These are phyloP conservation scores for Caenorhabditis remanei DNA, from an alignment of 1,140 invertebrate genomes.

Conservation along the genomic window DNA sequence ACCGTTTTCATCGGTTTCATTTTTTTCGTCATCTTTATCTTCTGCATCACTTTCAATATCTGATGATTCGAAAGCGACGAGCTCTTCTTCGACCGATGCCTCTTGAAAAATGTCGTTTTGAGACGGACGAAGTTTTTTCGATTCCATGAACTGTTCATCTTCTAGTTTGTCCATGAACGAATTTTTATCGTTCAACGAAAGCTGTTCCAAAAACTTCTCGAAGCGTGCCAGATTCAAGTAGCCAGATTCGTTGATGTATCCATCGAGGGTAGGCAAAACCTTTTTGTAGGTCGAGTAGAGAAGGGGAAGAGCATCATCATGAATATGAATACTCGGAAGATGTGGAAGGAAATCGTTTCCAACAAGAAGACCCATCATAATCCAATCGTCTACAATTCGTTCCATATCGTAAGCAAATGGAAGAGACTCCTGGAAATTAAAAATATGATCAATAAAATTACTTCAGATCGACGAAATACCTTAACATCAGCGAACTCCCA, in stretches of 20 bases:
- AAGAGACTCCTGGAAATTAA: slow-evolving; percentile 79
- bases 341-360: slow-evolving; percentile 99
- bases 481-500: slow-evolving; percentile 89
- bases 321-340: slow-evolving; percentile 93
- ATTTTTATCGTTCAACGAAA: slow-evolving; percentile 86
- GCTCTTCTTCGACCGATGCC: slow-evolving; percentile 35
- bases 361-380: slow-evolving; percentile 99
- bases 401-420: slow-evolving; percentile 87
- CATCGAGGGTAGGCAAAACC: slow-evolving; percentile 87
- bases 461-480: slow-evolving; percentile 69
- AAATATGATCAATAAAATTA: not conserved
- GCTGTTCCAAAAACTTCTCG: slow-evolving; percentile 87
- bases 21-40: slow-evolving; percentile 73
- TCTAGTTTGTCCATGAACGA: slow-evolving; percentile 88
- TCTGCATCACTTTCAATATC: slow-evolving; percentile 72
- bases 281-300: slow-evolving; percentile 90
- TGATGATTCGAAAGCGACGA: slow-evolving; percentile 61
- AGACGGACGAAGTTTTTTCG: slow-evolving; percentile 81
- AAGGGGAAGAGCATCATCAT: slow-evolving; percentile 87
- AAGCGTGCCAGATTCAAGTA: slow-evolving; percentile 87
- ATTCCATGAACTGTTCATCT: slow-evolving; percentile 88
- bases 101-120: slow-evolving; percentile 61
- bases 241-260: slow-evolving; percentile 92
- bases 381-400: slow-evolving; percentile 90
- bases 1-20: slow-evolving; percentile 73